Evolutionary conservation across 2,113 vertebrate species (phyloP), one percentile per base, ranked within the genome.

Genomic region (Anguilla japonica): DNA sequence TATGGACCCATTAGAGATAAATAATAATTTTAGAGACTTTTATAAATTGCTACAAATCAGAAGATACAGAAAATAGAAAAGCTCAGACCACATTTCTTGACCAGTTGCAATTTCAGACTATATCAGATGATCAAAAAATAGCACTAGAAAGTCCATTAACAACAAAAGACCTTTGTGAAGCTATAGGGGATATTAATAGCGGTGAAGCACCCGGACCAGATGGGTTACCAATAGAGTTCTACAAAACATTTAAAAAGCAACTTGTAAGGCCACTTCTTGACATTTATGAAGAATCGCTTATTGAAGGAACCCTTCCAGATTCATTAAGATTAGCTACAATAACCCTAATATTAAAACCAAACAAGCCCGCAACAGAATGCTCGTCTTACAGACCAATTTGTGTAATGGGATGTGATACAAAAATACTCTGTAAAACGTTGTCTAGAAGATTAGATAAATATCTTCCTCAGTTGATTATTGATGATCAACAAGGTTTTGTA

Each of bases 201-300:
- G 57, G 78, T 82, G 84, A 87, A 87, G 79, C 79, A 43, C 82
- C 57, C 14, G 85, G 80, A 22, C 83, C 81, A 11, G 86, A 89
- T 53, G 67, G 81, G 67, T 50, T 89, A 71, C 41, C 87, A 88
- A 88, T 78, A 80, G 84, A 89, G 43, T 89, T 89, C 56, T 87
- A 87, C 18, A 89, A 87, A 82, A 85, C 41, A 85, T 87, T 87
- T 89, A 84, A 87, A 40, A 80, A 39, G 29, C 80, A 85, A 78
- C 84, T 86, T 86, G n/a, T 86, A 60, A 43, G 43, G 50, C 85
- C 88, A 84, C 78, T 86, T n/a, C 85, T 88, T 63, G 79, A 88
- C 34, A 86, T 88, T 85, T 89, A 81, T 82, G 79, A 89, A 67
- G 78, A 89, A 84, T 89, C 67, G 29, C 80, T 80, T 81, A 79